Evolutionary conservation across 2,888 invertebrate genomes (phyloP), one percentile per base, ranked within the genome.

Genomic region (Leptopilina syphax): DNA sequence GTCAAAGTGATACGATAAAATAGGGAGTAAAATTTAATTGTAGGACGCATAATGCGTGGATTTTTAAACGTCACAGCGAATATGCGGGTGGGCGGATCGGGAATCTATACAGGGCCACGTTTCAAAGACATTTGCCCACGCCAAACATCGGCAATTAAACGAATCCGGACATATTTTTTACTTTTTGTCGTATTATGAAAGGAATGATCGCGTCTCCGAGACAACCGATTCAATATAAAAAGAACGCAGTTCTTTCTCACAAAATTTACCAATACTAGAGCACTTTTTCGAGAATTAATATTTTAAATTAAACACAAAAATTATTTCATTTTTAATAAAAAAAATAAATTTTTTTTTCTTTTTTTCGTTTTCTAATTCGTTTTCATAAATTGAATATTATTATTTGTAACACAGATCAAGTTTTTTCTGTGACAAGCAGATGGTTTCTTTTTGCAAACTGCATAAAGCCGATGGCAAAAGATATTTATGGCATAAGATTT

Each of bases 11-110:
- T 8, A 44, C 44, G 44, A 44, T 34, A 47, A 50, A 50, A 50
- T 50, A 50, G 50, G 44, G 44, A 44, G 44, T 44, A 50, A 50
- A 50, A 50, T 10, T 10, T 50, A 50, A 50, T 50, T 50, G 12
- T 12, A 50, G 50, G 10, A 50, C 10, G 3, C 50, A 44, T 34
- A 44, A 8, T 44, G 44, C 44, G 44, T 50, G 9, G 50, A 50
- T 50, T 50, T 50, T 50, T 50, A 10, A 50, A 9, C 50, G 50
- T 50, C 9, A 47, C 7, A 50, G 50, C 3, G 50, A 50, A 50
- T 50, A 89, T 89, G 89, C 87, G 88, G 87, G 89, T 89, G 89
- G 89, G 89, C 89, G 89, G 86, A 89, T 89, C 89, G 87, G 89
- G 87, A 12, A 87, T 86, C 84, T 67, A 67, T 67, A 60, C 66